A percentile compares a stretch with the other conserved stretches of the same genome.
These are phyloP conservation scores for Ceratoteleas bidentatus DNA, from an alignment of 1,140 invertebrate species.

Conservation along the genomic window DNA sequence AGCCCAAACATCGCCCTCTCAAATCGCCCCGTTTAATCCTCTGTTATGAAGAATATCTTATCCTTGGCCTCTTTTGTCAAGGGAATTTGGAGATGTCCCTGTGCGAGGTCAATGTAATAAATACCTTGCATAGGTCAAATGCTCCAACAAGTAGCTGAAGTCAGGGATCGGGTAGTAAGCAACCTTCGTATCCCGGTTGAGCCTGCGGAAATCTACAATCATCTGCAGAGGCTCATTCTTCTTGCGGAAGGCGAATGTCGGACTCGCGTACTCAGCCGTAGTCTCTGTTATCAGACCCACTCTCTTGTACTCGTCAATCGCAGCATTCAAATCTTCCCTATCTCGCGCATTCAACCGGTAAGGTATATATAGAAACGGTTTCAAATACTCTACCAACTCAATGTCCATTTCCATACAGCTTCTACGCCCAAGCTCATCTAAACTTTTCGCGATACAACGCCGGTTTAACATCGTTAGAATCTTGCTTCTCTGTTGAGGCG, in stretches of 20 bases:
- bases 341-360: too few species aligned
- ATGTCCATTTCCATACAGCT: too few species aligned
- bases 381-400: too few species aligned
- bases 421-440: too few species aligned
- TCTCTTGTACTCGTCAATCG: too few species aligned
- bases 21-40: slow-evolving; percentile 39
- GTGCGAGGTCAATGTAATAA: slow-evolving; percentile 26
- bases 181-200: slow-evolving; percentile 76
- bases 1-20: slow-evolving; percentile 42
- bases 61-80: slow-evolving; percentile 11
- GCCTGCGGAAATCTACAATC: slow-evolving; percentile 74
- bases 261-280: slow-evolving; percentile 61
- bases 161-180: slow-evolving; percentile 29
- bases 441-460: too few species aligned
- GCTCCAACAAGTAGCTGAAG: slow-evolving; percentile 31
- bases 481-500: too few species aligned
- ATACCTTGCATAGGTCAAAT: slow-evolving; percentile 32
- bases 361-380: too few species aligned
- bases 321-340: too few species aligned
- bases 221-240: slow-evolving; percentile 63
- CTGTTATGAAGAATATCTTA: slow-evolving; percentile 40
- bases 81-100: slow-evolving; percentile 70
- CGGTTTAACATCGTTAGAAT: too few species aligned
- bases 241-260: slow-evolving; percentile 66
- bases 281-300: slow-evolving; percentile 25